Conservation (phyloP, 2,113 vertebrate species). For the Vidua macroura region DNA sequence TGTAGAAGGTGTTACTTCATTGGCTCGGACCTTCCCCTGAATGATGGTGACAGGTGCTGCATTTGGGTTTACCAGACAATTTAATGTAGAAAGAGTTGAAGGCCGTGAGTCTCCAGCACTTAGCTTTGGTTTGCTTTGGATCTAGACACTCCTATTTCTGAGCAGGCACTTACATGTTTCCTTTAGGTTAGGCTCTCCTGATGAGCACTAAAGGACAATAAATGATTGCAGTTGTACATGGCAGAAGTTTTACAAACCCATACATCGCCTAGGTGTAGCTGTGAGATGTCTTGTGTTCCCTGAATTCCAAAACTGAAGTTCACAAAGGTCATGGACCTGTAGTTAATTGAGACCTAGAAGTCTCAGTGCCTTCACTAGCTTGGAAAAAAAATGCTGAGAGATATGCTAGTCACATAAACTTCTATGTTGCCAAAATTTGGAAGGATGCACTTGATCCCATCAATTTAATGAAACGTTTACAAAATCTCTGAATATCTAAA, state of each 20-base stretch:
- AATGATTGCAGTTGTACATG: background rate
- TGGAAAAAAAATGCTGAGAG: background rate
- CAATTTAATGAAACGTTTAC: conserved; percentile 32
- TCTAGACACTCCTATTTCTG: background rate
- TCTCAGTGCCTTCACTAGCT: background rate
- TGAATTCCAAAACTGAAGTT: background rate
- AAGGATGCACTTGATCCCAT: background rate
- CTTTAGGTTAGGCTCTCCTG: background rate
- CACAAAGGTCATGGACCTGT: background rate
- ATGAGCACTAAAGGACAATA: background rate
- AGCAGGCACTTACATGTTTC: background rate
- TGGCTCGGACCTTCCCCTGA: background rate
- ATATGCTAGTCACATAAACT: background rate
- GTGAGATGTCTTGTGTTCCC: background rate
- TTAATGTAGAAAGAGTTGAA: background rate
- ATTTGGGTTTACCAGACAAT: background rate
- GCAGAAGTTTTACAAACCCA: background rate
- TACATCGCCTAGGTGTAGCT: background rate
- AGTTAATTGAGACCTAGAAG: background rate
- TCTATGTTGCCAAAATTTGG: background rate
- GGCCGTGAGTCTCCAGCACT: background rate
- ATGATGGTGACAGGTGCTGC: background rate
- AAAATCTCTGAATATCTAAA: conserved; percentile 35
- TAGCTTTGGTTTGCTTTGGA: background rate
- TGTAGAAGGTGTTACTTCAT: background rate